These are phyloP conservation scores for Ophion ventricosus DNA, from an alignment of 2,888 invertebrate genomes.

Conservation along the genomic window DNA sequence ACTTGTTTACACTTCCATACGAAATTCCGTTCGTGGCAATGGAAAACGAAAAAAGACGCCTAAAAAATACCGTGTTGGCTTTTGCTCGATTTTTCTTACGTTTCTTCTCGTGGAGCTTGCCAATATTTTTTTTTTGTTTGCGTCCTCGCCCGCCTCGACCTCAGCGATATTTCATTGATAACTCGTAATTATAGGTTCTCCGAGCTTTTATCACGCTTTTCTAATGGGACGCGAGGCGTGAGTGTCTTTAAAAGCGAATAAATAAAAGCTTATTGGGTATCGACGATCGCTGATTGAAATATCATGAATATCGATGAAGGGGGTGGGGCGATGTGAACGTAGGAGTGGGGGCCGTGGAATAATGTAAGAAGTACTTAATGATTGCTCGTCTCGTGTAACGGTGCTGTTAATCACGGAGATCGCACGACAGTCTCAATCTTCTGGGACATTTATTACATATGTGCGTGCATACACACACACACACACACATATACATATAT, in stretches of 20 bases:
- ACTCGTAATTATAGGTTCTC: slow-evolving; percentile 48
- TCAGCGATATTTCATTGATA: slow-evolving; percentile 20
- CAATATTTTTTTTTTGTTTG: background rate
- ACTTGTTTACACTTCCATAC: background rate
- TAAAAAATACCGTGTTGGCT: background rate
- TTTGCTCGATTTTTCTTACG: background rate
- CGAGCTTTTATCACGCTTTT: slow-evolving; percentile 38
- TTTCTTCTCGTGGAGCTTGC: background rate
- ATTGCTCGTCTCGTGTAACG: slow-evolving; percentile 23
- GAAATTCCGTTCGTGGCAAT: background rate
- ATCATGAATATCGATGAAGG: slow-evolving; percentile 47
- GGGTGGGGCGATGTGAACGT: slow-evolving; percentile 14
- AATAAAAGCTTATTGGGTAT: slow-evolving; percentile 23
- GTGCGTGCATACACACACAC: background rate
- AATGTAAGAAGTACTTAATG: slow-evolving; percentile 28
- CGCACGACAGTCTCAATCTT: slow-evolving; percentile 25
- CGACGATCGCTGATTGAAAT: slow-evolving; percentile 58
- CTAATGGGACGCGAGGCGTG: slow-evolving; percentile 31
- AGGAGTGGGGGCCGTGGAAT: background rate
- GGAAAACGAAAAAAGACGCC: background rate
- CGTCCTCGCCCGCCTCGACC: background rate
- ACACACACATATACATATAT: background rate
- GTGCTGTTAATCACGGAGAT: slow-evolving; percentile 29
- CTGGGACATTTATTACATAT: background rate
- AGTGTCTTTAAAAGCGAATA: slow-evolving; percentile 45